Base-by-base conservation (phyloP, 30 jellyfish, hydroid and myxozoan species). In the Chironex yamaguchii region DNA sequence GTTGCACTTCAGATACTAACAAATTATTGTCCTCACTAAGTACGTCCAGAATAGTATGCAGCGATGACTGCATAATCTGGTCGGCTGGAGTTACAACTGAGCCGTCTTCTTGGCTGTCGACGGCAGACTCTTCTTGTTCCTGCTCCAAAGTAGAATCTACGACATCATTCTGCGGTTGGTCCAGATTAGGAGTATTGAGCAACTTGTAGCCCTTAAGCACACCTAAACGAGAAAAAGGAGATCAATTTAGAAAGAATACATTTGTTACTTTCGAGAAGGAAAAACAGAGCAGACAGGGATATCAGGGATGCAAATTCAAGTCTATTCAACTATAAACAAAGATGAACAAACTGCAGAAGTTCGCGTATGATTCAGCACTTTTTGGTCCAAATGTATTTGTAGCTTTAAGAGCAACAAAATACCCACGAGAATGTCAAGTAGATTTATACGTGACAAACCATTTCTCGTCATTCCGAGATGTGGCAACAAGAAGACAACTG, bases 1-100 rank as follows among this genome's bases (percentile, higher is more conserved):
- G 75, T 51, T 84, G 85, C 58, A 95, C 99, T 69, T 95, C 99
- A n/a, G 81, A 84, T 1, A 93, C 96, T 0, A 95, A 94, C 11
- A 42, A 27, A 22, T 87, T 90, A 29, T 85, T 86, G 24, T 89
- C 96, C 13, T 74, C 82, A 21, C 86, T 62, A n/a, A 95, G 42
- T 4, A 97, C 50, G 69, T 95, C 99, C 35, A 95, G 83, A n/a
- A 95, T 95, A 25, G 86, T 73, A 49, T 95, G 99, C 52, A 95
- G 74, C 13, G 99, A 95, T 21, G 98, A 79, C 53, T 80, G 97
- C 81, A 89, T 83, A 42, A 84, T 90, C 65, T 90, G 88, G 33
- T 95, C 99, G 27, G 72, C 85, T 24, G 81, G 78, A 11, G 97
- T 82, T n/a, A 70, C 92, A 9, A 63, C 32, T 0, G 81, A 51